Evolutionary conservation across 2,888 invertebrate genomes (phyloP).

Genomic region (Dynastes hyllus): DNA sequence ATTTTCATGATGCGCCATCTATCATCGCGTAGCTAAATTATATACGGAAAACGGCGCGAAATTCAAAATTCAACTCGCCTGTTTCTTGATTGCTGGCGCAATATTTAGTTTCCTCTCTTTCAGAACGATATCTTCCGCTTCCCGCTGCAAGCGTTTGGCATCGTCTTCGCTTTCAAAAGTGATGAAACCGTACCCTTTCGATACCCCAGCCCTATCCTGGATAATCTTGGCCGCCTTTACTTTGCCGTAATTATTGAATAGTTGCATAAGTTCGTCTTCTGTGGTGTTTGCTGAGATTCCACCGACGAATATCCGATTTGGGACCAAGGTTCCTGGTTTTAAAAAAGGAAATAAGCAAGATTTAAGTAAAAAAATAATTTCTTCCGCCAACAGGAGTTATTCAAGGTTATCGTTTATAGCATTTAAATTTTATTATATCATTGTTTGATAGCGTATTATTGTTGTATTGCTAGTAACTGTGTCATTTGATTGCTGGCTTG

Average conservation of each 20-base stretch:
- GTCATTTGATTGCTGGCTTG: too few relatives aligned
- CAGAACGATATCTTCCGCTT: conserved; percentile 85
- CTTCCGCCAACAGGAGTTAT: too few relatives aligned
- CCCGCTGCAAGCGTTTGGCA: conserved; percentile 82
- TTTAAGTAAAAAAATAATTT: not conserved
- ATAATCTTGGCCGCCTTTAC: conserved; percentile 96
- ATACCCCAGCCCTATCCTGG: conserved; percentile 94
- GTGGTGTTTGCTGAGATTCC: conserved; percentile 96
- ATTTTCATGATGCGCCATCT: not conserved
- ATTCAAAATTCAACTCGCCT: conserved; percentile 65
- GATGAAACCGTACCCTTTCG: conserved; percentile 92
- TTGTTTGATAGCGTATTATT: too few relatives aligned
- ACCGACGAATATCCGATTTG: conserved; percentile 96
- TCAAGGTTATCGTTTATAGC: too few relatives aligned
- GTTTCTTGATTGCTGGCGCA: conserved; percentile 90
- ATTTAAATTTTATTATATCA: too few relatives aligned
- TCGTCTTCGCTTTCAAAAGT: conserved; percentile 92
- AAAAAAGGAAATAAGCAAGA: not conserved
- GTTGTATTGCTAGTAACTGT: too few relatives aligned
- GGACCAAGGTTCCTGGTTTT: conserved; percentile 84
- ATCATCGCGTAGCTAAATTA: not conserved
- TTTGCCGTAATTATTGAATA: conserved; percentile 92
- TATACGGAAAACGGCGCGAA: not conserved
- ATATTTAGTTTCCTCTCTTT: conserved; percentile 89
- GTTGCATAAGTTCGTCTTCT: conserved; percentile 91